Evolutionary conservation across 2,113 vertebrate species (phyloP).

Genomic region (Arvicanthis niloticus): DNA sequence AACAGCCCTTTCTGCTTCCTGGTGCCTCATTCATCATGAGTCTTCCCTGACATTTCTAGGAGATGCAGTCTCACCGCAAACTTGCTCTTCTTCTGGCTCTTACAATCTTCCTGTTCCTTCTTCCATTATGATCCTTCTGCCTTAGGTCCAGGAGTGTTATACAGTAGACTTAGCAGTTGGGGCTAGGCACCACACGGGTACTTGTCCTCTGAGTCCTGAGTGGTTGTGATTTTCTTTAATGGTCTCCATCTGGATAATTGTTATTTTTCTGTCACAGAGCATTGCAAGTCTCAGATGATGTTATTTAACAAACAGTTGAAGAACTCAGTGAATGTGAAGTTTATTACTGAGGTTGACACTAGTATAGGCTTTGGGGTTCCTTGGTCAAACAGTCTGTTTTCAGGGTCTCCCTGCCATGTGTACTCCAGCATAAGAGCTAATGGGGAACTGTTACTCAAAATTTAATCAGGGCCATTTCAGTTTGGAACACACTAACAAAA

Average conservation of each 20-base stretch:
- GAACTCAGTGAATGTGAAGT: too few species aligned
- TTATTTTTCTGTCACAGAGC: background rate
- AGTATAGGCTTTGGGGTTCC: background rate
- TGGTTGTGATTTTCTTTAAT: background rate
- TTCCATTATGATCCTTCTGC: background rate
- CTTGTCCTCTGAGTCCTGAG: background rate
- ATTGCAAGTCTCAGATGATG: background rate
- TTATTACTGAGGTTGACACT: background rate
- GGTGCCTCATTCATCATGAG: background rate
- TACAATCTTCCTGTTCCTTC: background rate
- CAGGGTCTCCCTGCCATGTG: background rate
- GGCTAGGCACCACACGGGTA: background rate
- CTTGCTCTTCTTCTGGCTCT: background rate
- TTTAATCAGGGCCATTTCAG: background rate
- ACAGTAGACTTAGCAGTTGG: background rate
- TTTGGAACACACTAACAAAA: background rate
- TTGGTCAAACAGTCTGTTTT: background rate
- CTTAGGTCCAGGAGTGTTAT: background rate
- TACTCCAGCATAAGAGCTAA: background rate
- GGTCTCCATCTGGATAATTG: background rate
- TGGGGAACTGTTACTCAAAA: background rate
- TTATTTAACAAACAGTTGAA: background rate
- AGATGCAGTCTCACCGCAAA: background rate
- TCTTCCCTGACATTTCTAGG: background rate
- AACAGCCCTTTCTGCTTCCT: background rate